Evolutionary conservation across 2,113 vertebrate genomes (phyloP), one percentile per base, ranked within the genome.

Genomic region (Gobius niger): DNA sequence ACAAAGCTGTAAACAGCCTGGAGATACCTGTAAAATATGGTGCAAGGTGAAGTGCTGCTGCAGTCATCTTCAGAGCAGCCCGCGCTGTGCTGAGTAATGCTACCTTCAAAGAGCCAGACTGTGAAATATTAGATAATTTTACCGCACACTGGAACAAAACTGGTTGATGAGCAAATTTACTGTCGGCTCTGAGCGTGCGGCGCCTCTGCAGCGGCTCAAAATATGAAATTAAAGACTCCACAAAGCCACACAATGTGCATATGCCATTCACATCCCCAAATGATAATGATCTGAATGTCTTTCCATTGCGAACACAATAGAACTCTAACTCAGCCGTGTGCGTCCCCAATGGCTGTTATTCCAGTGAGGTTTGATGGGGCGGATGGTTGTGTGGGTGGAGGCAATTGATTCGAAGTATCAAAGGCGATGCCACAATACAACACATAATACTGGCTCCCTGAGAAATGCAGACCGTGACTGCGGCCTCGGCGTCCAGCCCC

Each of bases 211-310:
- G 3, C n/a, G 6, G 47, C 15, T 47, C 9, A 18, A 15, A 9
- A 47, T 4, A 9, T 11, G 14, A 18, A 40, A 54, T 67, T 67
- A 70, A 53, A 64, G 24, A 68, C 68, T 50, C 18, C 41, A 68
- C 72, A 74, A 65, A 75, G 70, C 73, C 70, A 67, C 66, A 64
- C 42, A 49, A 56, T 46, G 44, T 72, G 77, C 71, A 76, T 63
- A 56, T 78, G 73, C 67, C 59, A 70, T 34, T 65, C 56, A 50
- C 80, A 74, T 41, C 69, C 63, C 72, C 70, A 84, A 84, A 85
- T 76, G 82, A 80, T 86, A 80, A 89, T 90, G 84, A 84, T 85
- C 77, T 77, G 83, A 81, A 87, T 84, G 85, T 53, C 88, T 84
- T 84, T 81, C 79, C 85, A 74, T 83, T 63, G 66, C 77, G 41